These are phyloP conservation scores for Lanius collurio DNA, from an alignment of 2,113 vertebrate species.

Conservation along the genomic window DNA sequence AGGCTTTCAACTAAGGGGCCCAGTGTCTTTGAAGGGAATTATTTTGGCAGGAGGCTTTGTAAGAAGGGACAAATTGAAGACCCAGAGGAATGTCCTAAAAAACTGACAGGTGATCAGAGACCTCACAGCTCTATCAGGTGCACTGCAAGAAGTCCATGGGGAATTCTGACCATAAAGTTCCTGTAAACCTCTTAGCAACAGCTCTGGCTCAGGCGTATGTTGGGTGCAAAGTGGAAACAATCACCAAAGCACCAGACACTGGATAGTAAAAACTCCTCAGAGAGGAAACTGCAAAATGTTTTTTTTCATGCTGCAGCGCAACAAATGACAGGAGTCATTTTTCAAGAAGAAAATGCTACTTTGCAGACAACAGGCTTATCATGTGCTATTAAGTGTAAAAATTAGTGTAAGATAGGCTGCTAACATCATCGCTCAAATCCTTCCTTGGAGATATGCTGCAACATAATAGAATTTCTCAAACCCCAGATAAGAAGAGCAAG, in stretches of 20 bases:
- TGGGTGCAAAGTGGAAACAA: background rate
- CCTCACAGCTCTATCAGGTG: background rate
- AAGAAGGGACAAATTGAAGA: background rate
- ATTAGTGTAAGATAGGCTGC: background rate
- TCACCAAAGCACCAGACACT: background rate
- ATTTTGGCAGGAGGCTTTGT: background rate
- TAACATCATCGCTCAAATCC: slow-evolving; percentile 30
- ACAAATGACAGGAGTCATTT: background rate
- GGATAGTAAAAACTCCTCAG: background rate
- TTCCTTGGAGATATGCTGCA: background rate
- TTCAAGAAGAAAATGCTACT: background rate
- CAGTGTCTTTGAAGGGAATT: background rate
- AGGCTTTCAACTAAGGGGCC: background rate
- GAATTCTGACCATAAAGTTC: background rate
- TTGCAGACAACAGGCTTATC: background rate
- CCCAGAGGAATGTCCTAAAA: background rate
- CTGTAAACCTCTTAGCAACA: background rate
- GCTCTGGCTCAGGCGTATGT: background rate
- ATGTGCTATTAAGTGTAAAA: background rate
- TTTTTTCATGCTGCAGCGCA: background rate
- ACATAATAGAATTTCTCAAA: background rate
- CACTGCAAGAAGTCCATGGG: background rate
- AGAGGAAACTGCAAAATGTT: background rate
- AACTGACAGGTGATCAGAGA: background rate
- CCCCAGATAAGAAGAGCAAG: background rate